Conservation (phyloP, 2,797 vertebrate genomes). For the Anableps anableps region DNA sequence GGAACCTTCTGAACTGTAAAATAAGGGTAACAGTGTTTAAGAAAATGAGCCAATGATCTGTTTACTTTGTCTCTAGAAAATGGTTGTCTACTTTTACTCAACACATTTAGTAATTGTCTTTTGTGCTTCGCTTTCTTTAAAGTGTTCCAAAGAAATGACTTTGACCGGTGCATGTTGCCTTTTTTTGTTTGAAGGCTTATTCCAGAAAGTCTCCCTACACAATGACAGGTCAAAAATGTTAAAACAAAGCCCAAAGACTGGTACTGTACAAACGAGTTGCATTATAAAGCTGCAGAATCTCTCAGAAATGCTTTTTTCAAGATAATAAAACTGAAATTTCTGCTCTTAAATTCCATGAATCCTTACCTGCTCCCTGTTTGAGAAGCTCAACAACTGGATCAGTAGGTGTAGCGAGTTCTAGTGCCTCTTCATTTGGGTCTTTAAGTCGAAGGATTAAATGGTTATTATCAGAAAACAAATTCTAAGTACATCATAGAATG, state of each 20-base stretch:
- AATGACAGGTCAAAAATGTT: not conserved
- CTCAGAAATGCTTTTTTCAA: not conserved
- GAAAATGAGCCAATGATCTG: not conserved
- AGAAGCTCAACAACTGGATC: slow-evolving; percentile 88
- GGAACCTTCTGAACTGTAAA: slow-evolving; percentile 79
- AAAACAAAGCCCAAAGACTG: no score
- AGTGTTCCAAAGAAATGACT: not conserved
- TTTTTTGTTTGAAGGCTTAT: not conserved
- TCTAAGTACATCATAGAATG: not conserved
- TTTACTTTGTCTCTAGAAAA: not conserved
- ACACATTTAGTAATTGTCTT: not conserved
- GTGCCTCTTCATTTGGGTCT: slow-evolving; percentile 95
- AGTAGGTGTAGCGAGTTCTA: slow-evolving; percentile 84
- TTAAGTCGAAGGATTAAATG: slow-evolving; percentile 13
- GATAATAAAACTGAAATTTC: not conserved
- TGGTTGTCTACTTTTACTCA: not conserved
- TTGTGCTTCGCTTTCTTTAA: not conserved
- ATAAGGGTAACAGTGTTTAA: slow-evolving; percentile 51
- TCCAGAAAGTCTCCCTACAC: not conserved
- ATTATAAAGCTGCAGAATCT: not conserved
- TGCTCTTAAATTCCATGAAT: not conserved
- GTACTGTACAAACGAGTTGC: not conserved
- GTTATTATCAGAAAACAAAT: not conserved
- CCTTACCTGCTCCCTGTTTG: slow-evolving; percentile 92
- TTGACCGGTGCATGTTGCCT: not conserved